Evolutionary conservation across 2,888 invertebrate species (phyloP), one percentile per base, ranked within the genome.

Genomic region (Stenoptilia bipunctidactyla): DNA sequence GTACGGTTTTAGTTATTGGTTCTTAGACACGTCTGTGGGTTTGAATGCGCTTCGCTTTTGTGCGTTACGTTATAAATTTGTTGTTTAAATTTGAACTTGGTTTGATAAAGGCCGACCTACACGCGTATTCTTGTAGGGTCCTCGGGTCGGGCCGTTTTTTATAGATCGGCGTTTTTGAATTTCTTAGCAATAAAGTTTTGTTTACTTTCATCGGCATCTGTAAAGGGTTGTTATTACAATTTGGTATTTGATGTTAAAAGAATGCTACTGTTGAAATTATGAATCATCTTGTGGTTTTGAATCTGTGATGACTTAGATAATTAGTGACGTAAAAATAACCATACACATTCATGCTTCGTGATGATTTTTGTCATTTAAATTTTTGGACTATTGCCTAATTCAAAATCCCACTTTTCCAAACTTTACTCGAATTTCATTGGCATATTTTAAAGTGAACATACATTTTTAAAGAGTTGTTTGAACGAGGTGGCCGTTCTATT

Each of bases 1-100:
- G 71, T 82, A 67, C 75, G 58, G 71, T 71, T 70, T 74, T 72
- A 64, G 75, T 82, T 83, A 83, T 79, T 71, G 63, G 69, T 70
- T 77, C 8, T 80, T 80, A 77, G 63, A 53, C 54, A 61, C 51
- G 53, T 65, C 53, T 20, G 20, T 20, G 20, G 54, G 45, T 44
- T 41, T 62, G 61, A 64, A 61, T 57, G 58, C 58, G 49, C 52
- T 53, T 45, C 49, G 58, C 61, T 55, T 61, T 70, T 68, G 66
- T 68, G 57, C 52, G 46, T 41, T 44, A 46, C 49, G 49, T 49
- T 56, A 56, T 52, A 58, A 60, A 62, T 53, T 50, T 55, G 55
- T 57, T 57, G 53, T 55, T 61, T 53, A 51, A 55, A 58, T 61
- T 59, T 60, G 50, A 47, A 44, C 47, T 46, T 43, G 49, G 44